phyloP scores from a whole-genome alignment of 2,797 vertebrate species.

The Vireo griseus region DNA sequence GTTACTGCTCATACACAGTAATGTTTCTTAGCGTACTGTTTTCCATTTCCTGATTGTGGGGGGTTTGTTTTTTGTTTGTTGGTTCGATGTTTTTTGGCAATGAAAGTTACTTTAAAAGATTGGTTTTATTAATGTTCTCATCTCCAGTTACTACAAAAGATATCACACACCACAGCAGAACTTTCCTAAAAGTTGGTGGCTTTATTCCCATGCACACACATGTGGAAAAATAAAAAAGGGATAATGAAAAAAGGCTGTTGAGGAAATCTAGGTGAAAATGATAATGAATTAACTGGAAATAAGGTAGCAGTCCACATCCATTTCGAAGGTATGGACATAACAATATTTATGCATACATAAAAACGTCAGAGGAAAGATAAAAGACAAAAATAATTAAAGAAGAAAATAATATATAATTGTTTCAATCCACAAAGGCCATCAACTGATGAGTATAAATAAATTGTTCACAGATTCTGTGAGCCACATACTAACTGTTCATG shows the following conservation, averaged over 20 bases:
- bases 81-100: not conserved
- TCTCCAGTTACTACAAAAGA: not conserved
- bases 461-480: not conserved
- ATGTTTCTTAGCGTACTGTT: not conserved
- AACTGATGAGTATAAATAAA: not conserved
- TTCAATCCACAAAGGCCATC: not conserved
- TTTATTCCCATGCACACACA: not conserved
- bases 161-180: not conserved
- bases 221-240: accelerated
- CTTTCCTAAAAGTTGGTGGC: not conserved
- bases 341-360: not conserved
- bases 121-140: not conserved
- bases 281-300: not conserved
- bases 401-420: not conserved
- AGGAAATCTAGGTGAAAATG: not conserved
- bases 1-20: not conserved
- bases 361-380: not conserved
- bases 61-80: not conserved
- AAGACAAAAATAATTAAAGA: not conserved
- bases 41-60: not conserved
- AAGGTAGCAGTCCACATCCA: not conserved
- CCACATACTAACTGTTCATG: not conserved
- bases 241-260: not conserved
- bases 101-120: not conserved
- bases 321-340: not conserved